These are phyloP conservation scores for Medauroidea extradentata DNA, from an alignment of 1,140 invertebrate species.

Conservation along the genomic window DNA sequence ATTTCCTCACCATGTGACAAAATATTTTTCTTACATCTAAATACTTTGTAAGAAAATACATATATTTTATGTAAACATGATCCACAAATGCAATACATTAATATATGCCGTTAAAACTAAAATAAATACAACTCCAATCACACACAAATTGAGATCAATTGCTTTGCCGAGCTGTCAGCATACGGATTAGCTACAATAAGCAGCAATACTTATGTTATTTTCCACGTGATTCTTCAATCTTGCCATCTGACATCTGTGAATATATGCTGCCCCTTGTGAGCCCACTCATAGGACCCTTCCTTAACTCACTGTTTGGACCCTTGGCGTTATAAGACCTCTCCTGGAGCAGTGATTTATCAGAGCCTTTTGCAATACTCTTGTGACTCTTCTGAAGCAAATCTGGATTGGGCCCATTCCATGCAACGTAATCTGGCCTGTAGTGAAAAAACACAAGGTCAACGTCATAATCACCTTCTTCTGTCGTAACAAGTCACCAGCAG, in stretches of 20 bases:
- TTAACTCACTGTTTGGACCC: slow-evolving; percentile 55
- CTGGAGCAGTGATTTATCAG: slow-evolving; percentile 45
- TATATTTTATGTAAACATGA: too few relatives aligned
- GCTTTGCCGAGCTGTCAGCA: too few relatives aligned
- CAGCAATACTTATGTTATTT: slow-evolving; percentile 39
- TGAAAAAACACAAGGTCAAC: too few relatives aligned
- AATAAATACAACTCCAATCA: too few relatives aligned
- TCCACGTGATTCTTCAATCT: slow-evolving; percentile 47
- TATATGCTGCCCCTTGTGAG: slow-evolving; percentile 66
- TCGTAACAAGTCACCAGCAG: too few relatives aligned
- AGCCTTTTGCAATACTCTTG: slow-evolving; percentile 48
- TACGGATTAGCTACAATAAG: neutral
- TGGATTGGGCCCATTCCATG: slow-evolving; percentile 63
- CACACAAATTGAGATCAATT: too few relatives aligned
- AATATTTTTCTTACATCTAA: too few relatives aligned
- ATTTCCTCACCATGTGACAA: too few relatives aligned
- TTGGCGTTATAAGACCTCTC: slow-evolving; percentile 46
- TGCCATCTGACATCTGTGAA: slow-evolving; percentile 46
- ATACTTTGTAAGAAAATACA: too few relatives aligned
- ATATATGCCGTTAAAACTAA: too few relatives aligned
- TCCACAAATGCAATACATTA: too few relatives aligned
- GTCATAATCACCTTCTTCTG: too few relatives aligned
- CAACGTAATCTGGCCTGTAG: slow-evolving; percentile 62
- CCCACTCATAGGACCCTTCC: slow-evolving; percentile 57
- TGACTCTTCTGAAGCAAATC: slow-evolving; percentile 42